Base-by-base conservation (phyloP, 2,113 vertebrate genomes). In the Neodontobutis hainanensis region DNA sequence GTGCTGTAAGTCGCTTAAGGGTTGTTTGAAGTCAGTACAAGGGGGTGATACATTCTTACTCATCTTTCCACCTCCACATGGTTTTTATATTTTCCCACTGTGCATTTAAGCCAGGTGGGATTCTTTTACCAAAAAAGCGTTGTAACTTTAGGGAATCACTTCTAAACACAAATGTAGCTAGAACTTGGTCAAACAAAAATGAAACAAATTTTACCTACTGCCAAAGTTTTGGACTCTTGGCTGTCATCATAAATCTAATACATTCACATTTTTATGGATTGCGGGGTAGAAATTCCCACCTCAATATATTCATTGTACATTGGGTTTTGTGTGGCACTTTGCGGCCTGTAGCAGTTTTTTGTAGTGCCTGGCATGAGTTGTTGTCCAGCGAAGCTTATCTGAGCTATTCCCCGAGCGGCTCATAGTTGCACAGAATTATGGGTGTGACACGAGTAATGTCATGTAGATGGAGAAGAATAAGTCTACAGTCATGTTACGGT, bases 321-420 rank as follows among this genome's bases (percentile, higher is more conserved):
- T 12, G 61, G 49, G 14, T 40, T 56, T 44, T 10, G 44, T 62
- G 12, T 36, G 52, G 40, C 27, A 19, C 62, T 2, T 27, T 50
- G 51, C 58, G 58, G 38, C 11, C 43, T 59, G 19, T 59, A 19
- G 53, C 55, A 65, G 38, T n/a, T 27, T 59, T 70, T 16, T 49
- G 42, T 8, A 8, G 66, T 93, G 95, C 93, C 92, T 78, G 93
- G 90, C 82, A 93, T 81, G 56, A 95, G 92, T 35, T 92, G 92
- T 67, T 94, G 94, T 82, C 92, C 94, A 1, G 91, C 91, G 86
- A 95, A 93, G 73, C 93, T 91, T 86, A 94, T 87, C 5, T 91
- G 94, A 73, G 92, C 88, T 93, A 94, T 95, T 44, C 93, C 93
- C 42, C 94, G 90, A 72, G 93, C 95, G 19, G 90, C 93, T 95